phyloP scores from a whole-genome alignment of 2,113 vertebrate genomes.

The Motacilla alba region DNA sequence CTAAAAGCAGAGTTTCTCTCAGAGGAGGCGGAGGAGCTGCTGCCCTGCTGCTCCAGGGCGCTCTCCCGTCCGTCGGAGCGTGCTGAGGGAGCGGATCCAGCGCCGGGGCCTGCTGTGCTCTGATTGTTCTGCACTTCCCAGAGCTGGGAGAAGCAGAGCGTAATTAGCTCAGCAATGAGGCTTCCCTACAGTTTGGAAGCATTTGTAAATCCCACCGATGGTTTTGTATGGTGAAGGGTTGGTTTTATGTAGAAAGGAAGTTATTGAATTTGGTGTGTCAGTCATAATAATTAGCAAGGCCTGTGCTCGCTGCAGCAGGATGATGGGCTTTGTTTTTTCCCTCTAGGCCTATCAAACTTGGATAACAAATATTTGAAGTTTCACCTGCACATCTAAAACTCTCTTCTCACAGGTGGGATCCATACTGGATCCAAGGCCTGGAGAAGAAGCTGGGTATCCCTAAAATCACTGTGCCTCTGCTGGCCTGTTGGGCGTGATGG shows the following conservation, averaged over 20 bases:
- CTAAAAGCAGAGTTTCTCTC: neutral
- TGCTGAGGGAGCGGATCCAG: neutral
- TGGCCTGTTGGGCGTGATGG: neutral
- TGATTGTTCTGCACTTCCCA: constrained; percentile 9
- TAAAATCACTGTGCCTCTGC: accelerated
- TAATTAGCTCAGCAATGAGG: constrained; percentile 28
- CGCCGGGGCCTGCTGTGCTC: neutral
- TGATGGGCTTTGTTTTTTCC: neutral
- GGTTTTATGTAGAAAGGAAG: neutral
- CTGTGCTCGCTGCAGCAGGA: neutral
- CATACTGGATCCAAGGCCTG: too few relatives aligned
- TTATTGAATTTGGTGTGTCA: neutral
- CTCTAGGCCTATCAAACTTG: neutral
- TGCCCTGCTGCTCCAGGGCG: neutral
- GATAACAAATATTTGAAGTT: neutral
- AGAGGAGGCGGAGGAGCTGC: neutral
- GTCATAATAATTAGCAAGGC: neutral
- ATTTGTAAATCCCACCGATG: neutral
- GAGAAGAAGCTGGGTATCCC: neutral
- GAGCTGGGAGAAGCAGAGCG: neutral
- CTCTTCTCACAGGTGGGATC: neutral
- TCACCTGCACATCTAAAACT: neutral
- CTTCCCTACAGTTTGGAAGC: neutral
- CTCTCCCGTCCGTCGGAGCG: accelerated
- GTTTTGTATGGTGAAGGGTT: neutral